These are phyloP conservation scores for Drosophila elegans DNA, from an alignment of 1,140 invertebrate genomes.

Conservation along the genomic window DNA sequence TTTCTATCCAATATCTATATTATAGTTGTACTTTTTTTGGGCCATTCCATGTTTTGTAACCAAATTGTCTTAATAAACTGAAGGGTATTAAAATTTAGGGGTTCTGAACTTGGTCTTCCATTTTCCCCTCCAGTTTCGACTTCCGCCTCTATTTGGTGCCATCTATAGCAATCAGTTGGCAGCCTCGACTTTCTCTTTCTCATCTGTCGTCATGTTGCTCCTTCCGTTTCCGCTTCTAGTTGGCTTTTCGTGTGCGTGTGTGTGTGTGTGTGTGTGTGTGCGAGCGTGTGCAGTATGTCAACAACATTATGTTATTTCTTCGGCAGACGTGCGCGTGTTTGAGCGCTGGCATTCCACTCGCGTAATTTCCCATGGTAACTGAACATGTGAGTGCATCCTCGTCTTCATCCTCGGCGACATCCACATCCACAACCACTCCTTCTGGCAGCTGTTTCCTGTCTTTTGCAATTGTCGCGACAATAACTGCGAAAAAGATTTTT, in stretches of 20 bases:
- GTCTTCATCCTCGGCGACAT: background rate
- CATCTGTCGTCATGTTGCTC: conserved; percentile 67
- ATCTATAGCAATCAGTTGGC: conserved; percentile 67
- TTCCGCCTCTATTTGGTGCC: background rate
- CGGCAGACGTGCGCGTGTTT: conserved; percentile 14
- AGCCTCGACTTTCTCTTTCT: conserved; percentile 32
- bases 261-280: conserved; percentile 7
- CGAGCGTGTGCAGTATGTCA: conserved; percentile 57
- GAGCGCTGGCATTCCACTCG: conserved; percentile 67
- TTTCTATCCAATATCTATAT: too few relatives aligned
- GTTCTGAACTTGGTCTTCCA: background rate
- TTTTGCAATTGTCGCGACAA: conserved; percentile 54
- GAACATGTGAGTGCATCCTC: conserved; percentile 64
- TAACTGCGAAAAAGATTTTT: conserved; percentile 46
- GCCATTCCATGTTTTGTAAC: too few relatives aligned
- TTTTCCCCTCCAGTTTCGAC: background rate
- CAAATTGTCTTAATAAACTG: too few relatives aligned
- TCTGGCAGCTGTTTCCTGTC: conserved; percentile 45
- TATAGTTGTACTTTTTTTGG: too few relatives aligned
- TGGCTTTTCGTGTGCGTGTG: conserved; percentile 32
- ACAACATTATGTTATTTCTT: conserved; percentile 72
- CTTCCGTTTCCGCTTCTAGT: conserved; percentile 79
- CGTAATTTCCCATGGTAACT: conserved; percentile 79
- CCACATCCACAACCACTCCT: conserved; percentile 6
- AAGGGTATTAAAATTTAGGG: conserved; percentile 4